Base-by-base conservation (phyloP, 2,797 vertebrate species). In the Heterohyrax brucei region DNA sequence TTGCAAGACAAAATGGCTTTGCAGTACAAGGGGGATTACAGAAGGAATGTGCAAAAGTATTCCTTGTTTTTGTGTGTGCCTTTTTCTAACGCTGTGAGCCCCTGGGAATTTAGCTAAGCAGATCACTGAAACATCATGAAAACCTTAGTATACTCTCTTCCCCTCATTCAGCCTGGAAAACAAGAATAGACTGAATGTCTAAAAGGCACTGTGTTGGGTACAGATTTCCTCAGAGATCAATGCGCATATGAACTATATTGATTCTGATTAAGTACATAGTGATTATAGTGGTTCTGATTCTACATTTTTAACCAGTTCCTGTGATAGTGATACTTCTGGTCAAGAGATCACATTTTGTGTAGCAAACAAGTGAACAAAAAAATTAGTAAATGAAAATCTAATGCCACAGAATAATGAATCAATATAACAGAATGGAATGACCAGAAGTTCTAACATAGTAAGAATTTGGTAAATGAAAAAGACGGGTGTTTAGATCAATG, bases 401-500 rank as follows among this genome's bases (percentile, higher is more conserved):
- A 87, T 8, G 53, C 28, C 28, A 48, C 7, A 77, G 10, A 72
- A 66, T 9, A 59, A 19, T 83, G 76, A 10, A 64, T 86, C 16
- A 90, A 81, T 16, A 77, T 39, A 86, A 80, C 7, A 70, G 18
- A 85, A 89, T 44, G 1, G 5, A 78, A 84, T 68, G 18, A 89
- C 39, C 39, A 79, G 39, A 88, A 87, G 33, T 78, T 39, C 26
- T 59, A 80, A 72, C 39, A 75, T 18, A 76, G 64, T 56, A 94
- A 92, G 72, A 87, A 94, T 79, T 90, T 83, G 77, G 76, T 19
- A 89, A 91, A 73, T 93, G 13, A 94, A 73, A 72, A 88, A 77
- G 44, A 5, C 66, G n/a, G 59, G 30, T 82, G 61, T 14, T 91
- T 94, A 89, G 68, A 88, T 70, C n/a, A 87, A 82, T 91, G 30